Evolutionary conservation across 2,113 vertebrate species (phyloP).

Genomic region (Rhombomys opimus): DNA sequence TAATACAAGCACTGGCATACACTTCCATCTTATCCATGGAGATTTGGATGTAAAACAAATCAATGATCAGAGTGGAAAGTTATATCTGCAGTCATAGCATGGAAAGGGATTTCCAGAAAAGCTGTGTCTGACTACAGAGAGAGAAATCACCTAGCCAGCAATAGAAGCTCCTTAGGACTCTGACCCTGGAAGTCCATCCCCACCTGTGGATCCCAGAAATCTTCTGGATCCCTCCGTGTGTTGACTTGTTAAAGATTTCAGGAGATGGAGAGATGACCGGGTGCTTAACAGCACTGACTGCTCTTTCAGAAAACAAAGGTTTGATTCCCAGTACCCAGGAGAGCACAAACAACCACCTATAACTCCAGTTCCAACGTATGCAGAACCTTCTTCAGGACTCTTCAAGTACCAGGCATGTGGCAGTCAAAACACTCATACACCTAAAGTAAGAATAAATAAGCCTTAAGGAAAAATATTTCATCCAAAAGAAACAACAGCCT

Average conservation of each 20-base stretch:
- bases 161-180: neutral
- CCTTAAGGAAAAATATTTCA: neutral
- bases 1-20: neutral
- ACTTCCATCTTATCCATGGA: neutral
- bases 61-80: neutral
- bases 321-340: neutral
- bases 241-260: neutral
- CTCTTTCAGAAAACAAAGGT: neutral
- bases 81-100: neutral
- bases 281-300: neutral
- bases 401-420: neutral
- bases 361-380: neutral
- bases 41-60: neutral
- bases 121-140: neutral
- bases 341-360: neutral
- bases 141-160: neutral
- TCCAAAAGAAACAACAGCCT: too few relatives aligned
- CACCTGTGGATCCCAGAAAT: neutral
- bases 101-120: neutral
- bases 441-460: neutral
- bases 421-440: neutral
- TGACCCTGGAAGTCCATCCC: neutral
- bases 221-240: neutral
- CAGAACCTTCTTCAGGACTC: neutral
- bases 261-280: neutral